Base-by-base conservation (phyloP, 2,888 invertebrate species). In the Darwinula stevensoni region DNA sequence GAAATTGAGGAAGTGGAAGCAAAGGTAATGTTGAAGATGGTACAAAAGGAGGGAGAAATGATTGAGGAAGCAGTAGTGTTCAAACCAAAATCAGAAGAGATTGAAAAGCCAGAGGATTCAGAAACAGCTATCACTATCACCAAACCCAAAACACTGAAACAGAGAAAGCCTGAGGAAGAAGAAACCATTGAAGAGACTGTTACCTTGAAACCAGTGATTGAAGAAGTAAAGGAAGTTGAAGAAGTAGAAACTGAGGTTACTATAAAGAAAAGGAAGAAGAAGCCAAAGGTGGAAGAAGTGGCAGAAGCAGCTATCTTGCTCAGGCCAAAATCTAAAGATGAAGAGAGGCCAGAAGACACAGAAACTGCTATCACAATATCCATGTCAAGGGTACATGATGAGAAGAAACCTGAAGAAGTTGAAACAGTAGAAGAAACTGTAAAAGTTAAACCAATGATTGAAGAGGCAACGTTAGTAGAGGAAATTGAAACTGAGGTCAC, bases 101-200 rank as follows among this genome's bases (percentile, higher is more conserved):
- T 76, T 53, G 74, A 70, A 52, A 34, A 37, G 17, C 9, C 12
- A n/a, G n/a, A n/a, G 28, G 60, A 67, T 13, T 66, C 67, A 34
- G 73, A 74, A 56, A 63, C 70, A 36, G 68, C 67, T 2, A 67
- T 75, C 27, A 61, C 64, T 46, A 56, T 70, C 30, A 57, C 58
- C 31, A 59, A 64, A 52, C 12, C 17, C 26, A 14, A n/a, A 6
- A 13, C 11, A 5, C 14, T 14, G 4, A 27, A 4, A 27, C n/a
- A 18, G 18, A 29, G 39, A 12, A 34, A 35, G n/a, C 36, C 43
- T 2, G 43, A 41, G 16, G 40, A 41, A 26, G 52, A 52, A 35
- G 44, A 47, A 38, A 13, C 30, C 6, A 6, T 17, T n/a, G 26
- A 34, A n/a, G n/a, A n/a, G n/a, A n/a, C n/a, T n/a, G n/a, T n/a